Base-by-base conservation (phyloP, 2,797 vertebrate species). In the Gymnodraco acuticeps region DNA sequence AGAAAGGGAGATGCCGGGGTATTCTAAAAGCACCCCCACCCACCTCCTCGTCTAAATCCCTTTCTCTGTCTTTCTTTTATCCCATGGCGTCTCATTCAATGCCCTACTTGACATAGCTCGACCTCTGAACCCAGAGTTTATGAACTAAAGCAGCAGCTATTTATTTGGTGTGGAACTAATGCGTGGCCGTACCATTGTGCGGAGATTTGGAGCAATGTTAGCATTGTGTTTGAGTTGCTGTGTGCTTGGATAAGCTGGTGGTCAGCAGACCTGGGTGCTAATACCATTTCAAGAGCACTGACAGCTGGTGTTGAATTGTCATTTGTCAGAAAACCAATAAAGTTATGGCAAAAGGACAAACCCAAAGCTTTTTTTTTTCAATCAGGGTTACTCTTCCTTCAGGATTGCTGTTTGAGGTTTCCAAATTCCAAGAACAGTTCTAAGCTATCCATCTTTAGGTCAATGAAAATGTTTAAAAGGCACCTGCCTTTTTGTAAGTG, bases 61-160 rank as follows among this genome's bases (percentile, higher is more conserved):
- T 82, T 89, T 91, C 86, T 92, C 85, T 87, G 85, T 85, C 84
- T 78, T 75, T 74, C 89, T 88, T 92, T 92, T 89, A 92, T 93
- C 91, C 90, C 87, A 87, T 80, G 89, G 89, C 87, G 85, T 91
- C 91, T 92, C 92, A 92, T 93, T 94, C 89, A 92, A 85, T 64
- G 11, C 47, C 86, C 92, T 92, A 92, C 92, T 93, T 94, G 93
- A 94, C 92, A 94, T 88, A 85, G 83, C 88, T 88, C 75, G 80
- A 93, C 93, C 92, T 90, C 86, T 93, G 92, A 93, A 88, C 93
- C 84, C 81, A 68, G 84, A 92, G 93, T 93, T 90, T 94, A 93
- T 93, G 90, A 93, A 93, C 85, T 92, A 92, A 91, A 92, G 90
- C 90, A 77, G 87, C 82, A 64, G 89, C 90, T 92, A 89, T 94